Base-by-base conservation (phyloP, 2,888 invertebrate genomes). In the Mythimna vitellina region DNA sequence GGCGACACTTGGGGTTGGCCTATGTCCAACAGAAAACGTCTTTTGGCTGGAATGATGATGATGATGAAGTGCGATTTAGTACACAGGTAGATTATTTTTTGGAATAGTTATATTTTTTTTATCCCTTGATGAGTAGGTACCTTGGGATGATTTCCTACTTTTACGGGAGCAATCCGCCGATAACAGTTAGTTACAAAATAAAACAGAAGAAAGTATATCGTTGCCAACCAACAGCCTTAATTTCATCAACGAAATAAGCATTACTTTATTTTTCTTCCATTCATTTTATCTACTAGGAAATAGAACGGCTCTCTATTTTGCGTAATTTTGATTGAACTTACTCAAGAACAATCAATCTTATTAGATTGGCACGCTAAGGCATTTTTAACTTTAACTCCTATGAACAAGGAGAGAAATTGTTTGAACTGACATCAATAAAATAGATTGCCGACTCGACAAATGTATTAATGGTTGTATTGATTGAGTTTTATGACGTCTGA, bases 391-490 rank as follows among this genome's bases (percentile, higher is more conserved):
- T 20, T 65, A 74, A 53, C 5, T 9, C 66, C 0, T n/a, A 12
- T 14, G 0, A 0, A 22, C 62, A 82, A 56, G 63, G 77, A 58
- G 64, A 61, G 65, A 29, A 77, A 62, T 79, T 22, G 65, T 46
- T 17, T 73, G 53, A 42, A 67, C 17, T 35, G 64, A 7, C 1
- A 60, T 60, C 61, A 86, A 85, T 85, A 80, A 85, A 85, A 76
- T 81, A 76, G 66, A 82, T 82, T 85, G 82, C 75, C 69, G 71
- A 82, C 73, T 87, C 81, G 84, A 76, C 87, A 84, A 86, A 85
- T 87, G 72, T 82, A 85, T 85, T 87, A 87, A 85, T 81, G 82
- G 80, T 78, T 83, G 67, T 86, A 85, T 86, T 86, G 87, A 87
- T 87, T 87, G 84, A 84, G 84, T 81, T 85, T 86, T 86, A 87